Percentiles rank a stretch among this genome's conserved stretches.
phyloP scores from a whole-genome alignment of 2,113 vertebrate species.

The Solea solea region DNA sequence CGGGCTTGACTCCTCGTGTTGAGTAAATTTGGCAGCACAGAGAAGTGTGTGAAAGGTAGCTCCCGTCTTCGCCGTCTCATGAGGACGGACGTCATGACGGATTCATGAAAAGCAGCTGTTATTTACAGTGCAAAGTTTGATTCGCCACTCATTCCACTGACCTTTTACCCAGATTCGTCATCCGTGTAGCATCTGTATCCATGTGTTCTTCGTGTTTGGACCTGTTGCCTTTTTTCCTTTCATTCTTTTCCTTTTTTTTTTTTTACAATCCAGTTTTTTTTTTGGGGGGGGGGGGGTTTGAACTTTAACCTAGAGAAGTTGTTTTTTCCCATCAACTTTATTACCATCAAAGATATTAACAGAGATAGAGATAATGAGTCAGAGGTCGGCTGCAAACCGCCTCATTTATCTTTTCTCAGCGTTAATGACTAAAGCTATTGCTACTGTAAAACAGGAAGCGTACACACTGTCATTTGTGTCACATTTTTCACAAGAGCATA shows the following conservation, averaged over 20 bases:
- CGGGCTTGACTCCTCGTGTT: not conserved
- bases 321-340: constrained; percentile 9
- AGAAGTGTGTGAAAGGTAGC: constrained; percentile 66
- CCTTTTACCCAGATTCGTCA: constrained; percentile 73
- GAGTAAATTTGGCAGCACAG: constrained; percentile 15
- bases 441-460: no score
- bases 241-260: constrained; percentile 23
- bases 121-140: constrained; percentile 44
- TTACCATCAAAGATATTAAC: constrained; percentile 23
- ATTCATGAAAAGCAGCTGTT: constrained; percentile 57
- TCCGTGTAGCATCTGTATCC: constrained; percentile 40
- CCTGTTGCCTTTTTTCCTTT: not conserved
- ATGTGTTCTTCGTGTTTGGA: constrained; percentile 13
- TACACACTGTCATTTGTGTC: no score
- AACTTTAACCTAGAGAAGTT: constrained; percentile 71
- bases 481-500: not conserved
- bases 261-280: constrained; percentile 20
- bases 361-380: not conserved
- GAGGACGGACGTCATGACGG: constrained; percentile 32
- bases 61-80: not conserved
- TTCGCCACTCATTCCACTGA: constrained; percentile 28
- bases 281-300: no score
- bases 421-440: no score
- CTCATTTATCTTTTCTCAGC: no score
- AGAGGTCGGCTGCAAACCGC: no score